These are phyloP conservation scores for Coregonus ussuriensis DNA, from an alignment of 2,797 vertebrate genomes.

Conservation along the genomic window DNA sequence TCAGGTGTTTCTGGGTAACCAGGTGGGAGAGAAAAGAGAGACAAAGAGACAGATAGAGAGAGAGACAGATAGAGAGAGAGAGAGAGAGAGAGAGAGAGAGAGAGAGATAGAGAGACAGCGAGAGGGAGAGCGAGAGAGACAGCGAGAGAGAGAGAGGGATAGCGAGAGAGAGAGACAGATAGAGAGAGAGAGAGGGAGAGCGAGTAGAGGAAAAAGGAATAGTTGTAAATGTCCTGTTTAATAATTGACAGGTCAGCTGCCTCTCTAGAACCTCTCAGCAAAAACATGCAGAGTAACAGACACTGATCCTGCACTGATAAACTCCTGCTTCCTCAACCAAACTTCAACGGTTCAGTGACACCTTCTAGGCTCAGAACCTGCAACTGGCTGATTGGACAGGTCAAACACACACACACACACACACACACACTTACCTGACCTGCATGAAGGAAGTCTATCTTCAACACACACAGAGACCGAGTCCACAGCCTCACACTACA, in stretches of 20 bases:
- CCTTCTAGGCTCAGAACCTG: no score
- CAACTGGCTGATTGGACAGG: no score
- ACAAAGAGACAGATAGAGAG: neutral
- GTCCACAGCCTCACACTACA: conserved; percentile 42
- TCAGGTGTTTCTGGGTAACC: no score
- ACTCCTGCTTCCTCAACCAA: neutral
- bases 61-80: neutral
- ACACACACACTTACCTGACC: conserved; percentile 51
- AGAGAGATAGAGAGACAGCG: no score
- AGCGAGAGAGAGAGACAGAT: neutral
- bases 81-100: conserved; percentile 5
- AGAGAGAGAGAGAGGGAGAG: neutral
- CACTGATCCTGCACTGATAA: neutral
- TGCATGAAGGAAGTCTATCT: conserved; percentile 38
- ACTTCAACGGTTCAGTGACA: no score
- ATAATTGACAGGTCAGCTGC: conserved; percentile 2
- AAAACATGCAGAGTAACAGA: neutral
- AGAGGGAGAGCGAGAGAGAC: no score
- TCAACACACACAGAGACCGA: conserved; percentile 26
- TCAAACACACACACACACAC: neutral
- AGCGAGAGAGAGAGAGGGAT: neutral
- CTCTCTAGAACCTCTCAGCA: neutral
- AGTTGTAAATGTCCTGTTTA: neutral
- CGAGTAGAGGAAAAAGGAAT: neutral
- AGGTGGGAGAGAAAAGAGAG: neutral